Percentiles rank a stretch among this genome's conserved stretches.
Evolutionary conservation across 2,888 invertebrate genomes (phyloP).

Genomic region (Rhimphoctona megacephalus): DNA sequence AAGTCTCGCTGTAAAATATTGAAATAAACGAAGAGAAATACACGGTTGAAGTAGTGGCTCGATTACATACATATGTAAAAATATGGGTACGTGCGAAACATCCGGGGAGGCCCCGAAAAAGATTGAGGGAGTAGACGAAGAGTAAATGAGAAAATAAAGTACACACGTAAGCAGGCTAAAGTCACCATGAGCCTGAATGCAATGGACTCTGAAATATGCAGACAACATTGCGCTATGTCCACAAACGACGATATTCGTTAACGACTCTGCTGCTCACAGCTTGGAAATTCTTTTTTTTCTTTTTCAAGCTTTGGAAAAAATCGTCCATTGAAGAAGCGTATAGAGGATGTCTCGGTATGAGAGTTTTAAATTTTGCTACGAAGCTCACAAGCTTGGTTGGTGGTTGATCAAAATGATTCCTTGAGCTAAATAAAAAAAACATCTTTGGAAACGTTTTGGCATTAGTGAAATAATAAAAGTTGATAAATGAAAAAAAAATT

Average conservation of each 20-base stretch:
- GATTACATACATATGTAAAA: not conserved
- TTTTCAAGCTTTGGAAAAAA: not conserved
- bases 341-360: not conserved
- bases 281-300: not conserved
- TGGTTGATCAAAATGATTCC: too few relatives aligned
- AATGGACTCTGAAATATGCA: conserved; percentile 74
- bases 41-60: not conserved
- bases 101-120: conserved; percentile 43
- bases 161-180: not conserved
- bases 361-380: not conserved
- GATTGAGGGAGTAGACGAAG: conserved; percentile 50
- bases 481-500: too few relatives aligned
- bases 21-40: not conserved
- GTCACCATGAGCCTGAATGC: conserved; percentile 67
- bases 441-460: not conserved
- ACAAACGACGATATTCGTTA: conserved; percentile 57
- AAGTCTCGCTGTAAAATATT: not conserved
- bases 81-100: conserved; percentile 41
- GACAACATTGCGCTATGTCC: conserved; percentile 72
- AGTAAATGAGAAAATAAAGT: conserved; percentile 70
- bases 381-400: not conserved
- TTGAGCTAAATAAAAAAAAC: too few relatives aligned
- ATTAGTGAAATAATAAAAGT: too few relatives aligned
- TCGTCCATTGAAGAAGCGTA: not conserved
- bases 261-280: conserved; percentile 7